Evolutionary conservation across 2,888 invertebrate genomes (phyloP).

Genomic region (Rhingia rostrata): DNA sequence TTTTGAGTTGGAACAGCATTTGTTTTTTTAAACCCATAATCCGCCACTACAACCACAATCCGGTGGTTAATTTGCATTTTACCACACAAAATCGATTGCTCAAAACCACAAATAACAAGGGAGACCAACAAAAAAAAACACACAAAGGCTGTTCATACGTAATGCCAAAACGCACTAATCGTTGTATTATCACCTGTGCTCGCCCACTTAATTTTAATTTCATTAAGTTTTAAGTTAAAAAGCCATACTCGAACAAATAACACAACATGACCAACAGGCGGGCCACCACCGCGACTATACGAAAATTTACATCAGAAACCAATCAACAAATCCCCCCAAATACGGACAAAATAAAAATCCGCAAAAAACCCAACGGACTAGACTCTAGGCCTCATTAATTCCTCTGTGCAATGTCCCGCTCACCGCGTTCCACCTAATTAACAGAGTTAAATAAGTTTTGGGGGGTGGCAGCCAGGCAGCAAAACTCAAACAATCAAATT

Average conservation of each 20-base stretch:
- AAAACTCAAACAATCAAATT: conserved; percentile 44
- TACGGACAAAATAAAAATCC: conserved; percentile 43
- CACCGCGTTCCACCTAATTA: conserved; percentile 66
- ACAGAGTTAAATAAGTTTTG: conserved; percentile 47
- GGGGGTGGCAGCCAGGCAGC: not conserved
- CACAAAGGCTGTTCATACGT: conserved; percentile 19
- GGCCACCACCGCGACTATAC: conserved; percentile 21
- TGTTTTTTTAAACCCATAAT: conserved; percentile 39
- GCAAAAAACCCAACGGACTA: conserved; percentile 1
- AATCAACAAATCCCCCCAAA: conserved; percentile 66
- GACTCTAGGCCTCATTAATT: conserved; percentile 58
- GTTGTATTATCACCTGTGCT: conserved; percentile 73
- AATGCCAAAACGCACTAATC: conserved; percentile 60
- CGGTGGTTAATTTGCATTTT: conserved; percentile 68
- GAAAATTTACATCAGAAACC: conserved; percentile 72
- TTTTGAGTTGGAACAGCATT: conserved; percentile 25
- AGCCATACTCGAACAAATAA: conserved; percentile 58
- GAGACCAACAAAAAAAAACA: not conserved
- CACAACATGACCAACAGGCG: conserved; percentile 63
- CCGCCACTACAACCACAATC: conserved; percentile 58
- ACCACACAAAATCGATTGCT: conserved; percentile 65
- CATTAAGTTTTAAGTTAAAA: conserved; percentile 72
- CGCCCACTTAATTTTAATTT: conserved; percentile 74
- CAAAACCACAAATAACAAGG: conserved; percentile 17
- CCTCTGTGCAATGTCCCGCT: conserved; percentile 52